phyloP scores from a whole-genome alignment of 2,797 vertebrate genomes.

The Hydrocynus forskahlii region DNA sequence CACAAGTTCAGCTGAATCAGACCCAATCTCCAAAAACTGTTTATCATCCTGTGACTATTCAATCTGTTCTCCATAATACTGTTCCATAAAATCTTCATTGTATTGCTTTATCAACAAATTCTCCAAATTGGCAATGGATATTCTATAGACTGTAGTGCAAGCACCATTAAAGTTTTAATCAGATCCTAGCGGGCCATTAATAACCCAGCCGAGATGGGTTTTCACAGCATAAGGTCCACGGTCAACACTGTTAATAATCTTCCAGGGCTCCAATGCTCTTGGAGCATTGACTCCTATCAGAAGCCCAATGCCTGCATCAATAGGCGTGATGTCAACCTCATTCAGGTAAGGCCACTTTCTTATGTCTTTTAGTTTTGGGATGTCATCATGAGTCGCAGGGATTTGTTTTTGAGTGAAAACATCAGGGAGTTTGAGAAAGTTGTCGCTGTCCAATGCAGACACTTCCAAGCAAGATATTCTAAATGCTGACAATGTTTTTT shows the following conservation, averaged over 20 bases:
- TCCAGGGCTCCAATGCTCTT: conserved; percentile 13
- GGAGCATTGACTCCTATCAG: conserved; percentile 7
- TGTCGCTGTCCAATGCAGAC: neutral
- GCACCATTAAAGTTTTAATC: neutral
- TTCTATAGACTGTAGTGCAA: no score
- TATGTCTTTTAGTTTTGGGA: conserved; percentile 2
- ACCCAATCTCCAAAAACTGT: conserved; percentile 13
- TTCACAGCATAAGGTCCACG: neutral
- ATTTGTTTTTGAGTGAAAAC: conserved; percentile 5
- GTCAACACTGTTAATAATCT: neutral
- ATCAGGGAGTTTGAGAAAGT: neutral
- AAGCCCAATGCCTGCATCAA: neutral
- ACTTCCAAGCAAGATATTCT: neutral
- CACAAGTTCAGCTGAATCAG: no score
- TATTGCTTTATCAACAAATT: neutral
- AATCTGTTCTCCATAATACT: neutral
- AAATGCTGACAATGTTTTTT: neutral
- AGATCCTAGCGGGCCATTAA: neutral
- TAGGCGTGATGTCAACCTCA: neutral
- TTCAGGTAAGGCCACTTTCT: conserved; percentile 8
- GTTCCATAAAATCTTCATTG: neutral
- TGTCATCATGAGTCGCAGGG: neutral
- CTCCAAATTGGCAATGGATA: neutral
- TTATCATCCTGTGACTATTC: neutral
- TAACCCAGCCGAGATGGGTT: conserved; percentile 21